A percentile compares a stretch with the other conserved stretches of the same genome.
phyloP scores from a whole-genome alignment of 2,113 vertebrate genomes.

The Maccullochella peelii region DNA sequence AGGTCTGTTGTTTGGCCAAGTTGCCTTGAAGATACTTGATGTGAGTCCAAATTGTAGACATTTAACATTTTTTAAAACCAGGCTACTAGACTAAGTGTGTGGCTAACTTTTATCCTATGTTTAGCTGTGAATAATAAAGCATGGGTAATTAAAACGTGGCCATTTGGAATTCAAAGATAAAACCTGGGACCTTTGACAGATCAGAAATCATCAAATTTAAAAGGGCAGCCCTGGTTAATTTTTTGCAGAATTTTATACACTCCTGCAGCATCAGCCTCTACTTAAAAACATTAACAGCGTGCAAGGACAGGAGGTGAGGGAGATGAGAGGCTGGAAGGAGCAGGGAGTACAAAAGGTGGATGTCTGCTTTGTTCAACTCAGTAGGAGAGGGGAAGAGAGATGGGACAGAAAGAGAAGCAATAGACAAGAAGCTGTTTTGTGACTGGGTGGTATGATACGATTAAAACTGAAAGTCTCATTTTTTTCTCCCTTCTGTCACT shows the following conservation, averaged over 20 bases:
- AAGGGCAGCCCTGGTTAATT: constrained; percentile 3
- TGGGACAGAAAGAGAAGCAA: neutral
- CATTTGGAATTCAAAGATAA: neutral
- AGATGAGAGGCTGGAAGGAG: constrained; percentile 10
- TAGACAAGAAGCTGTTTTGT: constrained; percentile 5
- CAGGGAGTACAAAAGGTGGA: constrained; percentile 11
- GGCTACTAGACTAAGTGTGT: neutral
- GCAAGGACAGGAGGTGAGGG: constrained; percentile 13
- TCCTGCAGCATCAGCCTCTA: neutral
- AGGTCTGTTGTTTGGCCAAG: constrained; percentile 13
- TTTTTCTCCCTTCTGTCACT: neutral
- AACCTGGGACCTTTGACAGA: neutral
- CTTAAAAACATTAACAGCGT: constrained; percentile 1
- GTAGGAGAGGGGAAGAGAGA: constrained; percentile 7
- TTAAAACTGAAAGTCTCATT: constrained; percentile 7
- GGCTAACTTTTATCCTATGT: neutral
- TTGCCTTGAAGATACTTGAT: constrained; percentile 21
- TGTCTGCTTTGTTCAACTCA: constrained; percentile 31
- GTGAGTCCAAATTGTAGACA: neutral
- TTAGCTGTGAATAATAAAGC: neutral
- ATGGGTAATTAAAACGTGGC: neutral
- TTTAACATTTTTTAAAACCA: neutral
- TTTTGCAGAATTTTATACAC: neutral
- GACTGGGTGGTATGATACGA: constrained; percentile 8
- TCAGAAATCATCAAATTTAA: neutral